These are phyloP conservation scores for Iphiclides podalirius DNA, from an alignment of 2,888 invertebrate genomes.

Conservation along the genomic window DNA sequence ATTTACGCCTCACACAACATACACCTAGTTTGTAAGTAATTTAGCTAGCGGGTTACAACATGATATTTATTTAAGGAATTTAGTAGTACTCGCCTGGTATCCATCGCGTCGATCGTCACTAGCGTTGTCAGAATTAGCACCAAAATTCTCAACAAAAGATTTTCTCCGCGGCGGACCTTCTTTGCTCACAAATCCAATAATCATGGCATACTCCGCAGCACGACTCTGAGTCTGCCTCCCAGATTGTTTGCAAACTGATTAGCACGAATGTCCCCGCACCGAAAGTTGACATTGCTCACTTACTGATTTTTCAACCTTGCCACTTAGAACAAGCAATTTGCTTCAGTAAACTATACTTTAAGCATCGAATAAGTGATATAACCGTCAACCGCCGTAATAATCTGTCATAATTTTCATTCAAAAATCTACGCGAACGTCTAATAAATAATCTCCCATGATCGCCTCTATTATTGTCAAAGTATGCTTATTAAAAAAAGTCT, in stretches of 20 bases:
- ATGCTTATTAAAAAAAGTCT: too few relatives aligned
- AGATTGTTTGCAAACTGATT: conserved; percentile 71
- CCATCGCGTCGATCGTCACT: conserved; percentile 49
- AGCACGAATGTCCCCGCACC: conserved; percentile 63
- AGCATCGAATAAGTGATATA: conserved; percentile 9
- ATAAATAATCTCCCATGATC: too few relatives aligned
- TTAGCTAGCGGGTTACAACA: neutral
- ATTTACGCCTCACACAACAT: conserved; percentile 7
- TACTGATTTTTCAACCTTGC: conserved; percentile 68
- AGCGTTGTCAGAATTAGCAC: conserved; percentile 33
- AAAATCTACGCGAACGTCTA: too few relatives aligned
- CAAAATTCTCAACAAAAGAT: conserved; percentile 30
- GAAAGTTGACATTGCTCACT: conserved; percentile 74
- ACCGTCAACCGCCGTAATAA: too few relatives aligned
- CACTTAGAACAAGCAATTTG: conserved; percentile 51
- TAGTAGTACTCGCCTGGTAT: conserved; percentile 50
- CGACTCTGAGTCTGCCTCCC: conserved; percentile 54
- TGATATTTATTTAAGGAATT: neutral
- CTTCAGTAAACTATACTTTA: conserved; percentile 33
- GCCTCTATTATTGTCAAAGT: too few relatives aligned
- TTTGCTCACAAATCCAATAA: conserved; percentile 61
- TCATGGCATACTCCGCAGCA: conserved; percentile 53
- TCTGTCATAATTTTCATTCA: too few relatives aligned
- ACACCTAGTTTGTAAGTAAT: conserved; percentile 20
- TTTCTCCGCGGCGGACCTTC: conserved; percentile 57